A percentile compares a stretch with the other conserved stretches of the same genome.
Conservation (phyloP, 2,113 vertebrate species). For the Isichthys henryi region DNA sequence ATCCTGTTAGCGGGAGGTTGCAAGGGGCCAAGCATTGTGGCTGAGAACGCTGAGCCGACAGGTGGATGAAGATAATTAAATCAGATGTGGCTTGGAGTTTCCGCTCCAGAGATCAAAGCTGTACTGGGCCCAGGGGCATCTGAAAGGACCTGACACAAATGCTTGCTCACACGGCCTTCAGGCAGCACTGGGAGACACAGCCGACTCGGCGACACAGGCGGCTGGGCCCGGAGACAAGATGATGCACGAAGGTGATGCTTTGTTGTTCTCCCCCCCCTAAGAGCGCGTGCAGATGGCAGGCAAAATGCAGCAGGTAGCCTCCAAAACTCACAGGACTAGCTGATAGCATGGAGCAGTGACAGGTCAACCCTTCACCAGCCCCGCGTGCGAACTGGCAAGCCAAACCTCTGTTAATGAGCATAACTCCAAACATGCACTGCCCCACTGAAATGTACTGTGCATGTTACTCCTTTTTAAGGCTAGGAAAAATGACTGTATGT, state of each 20-base stretch:
- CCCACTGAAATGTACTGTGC: not conserved
- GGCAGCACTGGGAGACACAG: not conserved
- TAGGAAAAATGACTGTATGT: not conserved
- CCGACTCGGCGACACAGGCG: not conserved
- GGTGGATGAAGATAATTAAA: constrained; percentile 65
- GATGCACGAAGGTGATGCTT: not conserved
- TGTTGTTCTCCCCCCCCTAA: not conserved
- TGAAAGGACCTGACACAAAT: constrained; percentile 18
- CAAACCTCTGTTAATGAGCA: not conserved
- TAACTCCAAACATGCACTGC: not conserved
- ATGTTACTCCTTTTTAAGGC: not conserved
- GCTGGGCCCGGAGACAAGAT: not conserved
- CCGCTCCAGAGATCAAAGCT: not conserved
- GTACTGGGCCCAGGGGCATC: not conserved
- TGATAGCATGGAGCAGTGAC: not conserved
- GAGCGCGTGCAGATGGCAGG: not conserved
- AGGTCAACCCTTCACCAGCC: not conserved
- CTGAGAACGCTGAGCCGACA: constrained; percentile 22
- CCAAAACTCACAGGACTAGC: not conserved
- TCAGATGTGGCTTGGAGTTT: constrained; percentile 12
- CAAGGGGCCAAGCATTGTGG: not conserved
- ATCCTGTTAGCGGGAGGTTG: not conserved
- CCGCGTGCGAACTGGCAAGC: not conserved
- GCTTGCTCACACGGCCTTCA: not conserved
- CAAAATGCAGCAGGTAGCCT: not conserved